Conservation (phyloP, 2,797 vertebrate genomes). For the Acanthis flammea region DNA sequence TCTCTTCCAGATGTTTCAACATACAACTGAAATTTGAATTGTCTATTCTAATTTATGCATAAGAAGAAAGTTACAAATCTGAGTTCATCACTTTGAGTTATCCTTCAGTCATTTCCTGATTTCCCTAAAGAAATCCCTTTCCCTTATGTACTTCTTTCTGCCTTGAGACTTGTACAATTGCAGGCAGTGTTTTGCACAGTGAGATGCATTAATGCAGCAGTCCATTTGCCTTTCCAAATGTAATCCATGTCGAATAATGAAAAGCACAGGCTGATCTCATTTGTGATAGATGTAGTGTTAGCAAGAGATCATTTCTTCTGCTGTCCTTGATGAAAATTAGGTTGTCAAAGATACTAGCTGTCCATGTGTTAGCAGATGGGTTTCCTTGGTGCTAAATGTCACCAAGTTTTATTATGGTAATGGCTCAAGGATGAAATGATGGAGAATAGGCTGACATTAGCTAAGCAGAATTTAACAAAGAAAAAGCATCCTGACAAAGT, state of each 20-base stretch:
- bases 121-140: conserved; percentile 5
- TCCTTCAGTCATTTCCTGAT: not conserved
- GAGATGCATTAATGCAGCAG: conserved; percentile 3
- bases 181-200: not conserved
- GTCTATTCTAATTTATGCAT: not conserved
- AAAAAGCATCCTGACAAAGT: not conserved
- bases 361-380: conserved; percentile 33
- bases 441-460: not conserved
- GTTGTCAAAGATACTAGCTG: conserved; percentile 31
- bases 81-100: not conserved
- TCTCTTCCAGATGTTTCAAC: not conserved
- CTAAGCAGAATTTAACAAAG: conserved; percentile 18
- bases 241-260: not conserved
- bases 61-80: not conserved
- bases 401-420: conserved; percentile 33
- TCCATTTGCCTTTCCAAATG: not conserved
- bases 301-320: conserved; percentile 23
- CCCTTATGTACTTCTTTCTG: not conserved
- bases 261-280: conserved; percentile 1
- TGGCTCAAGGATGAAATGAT: not conserved
- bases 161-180: not conserved
- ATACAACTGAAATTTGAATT: not conserved
- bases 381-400: conserved; percentile 38
- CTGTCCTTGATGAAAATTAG: conserved; percentile 52
- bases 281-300: conserved; percentile 26